A percentile compares a stretch with the other conserved stretches of the same genome.
Conservation (phyloP, 2,888 invertebrate genomes). For the Kryphioiulus occultus region DNA sequence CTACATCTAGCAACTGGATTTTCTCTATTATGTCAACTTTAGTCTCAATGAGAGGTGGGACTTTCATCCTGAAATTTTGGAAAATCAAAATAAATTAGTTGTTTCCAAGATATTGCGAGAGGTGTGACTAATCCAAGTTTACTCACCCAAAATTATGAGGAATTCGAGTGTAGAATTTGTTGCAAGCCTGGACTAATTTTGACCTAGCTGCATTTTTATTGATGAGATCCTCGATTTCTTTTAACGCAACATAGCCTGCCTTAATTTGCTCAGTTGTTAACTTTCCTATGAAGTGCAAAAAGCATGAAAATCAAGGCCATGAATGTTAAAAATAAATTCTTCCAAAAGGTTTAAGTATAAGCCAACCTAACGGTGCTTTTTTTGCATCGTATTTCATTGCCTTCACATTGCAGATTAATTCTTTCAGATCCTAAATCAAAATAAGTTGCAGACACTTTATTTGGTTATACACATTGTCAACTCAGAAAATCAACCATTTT, state of each 20-base stretch:
- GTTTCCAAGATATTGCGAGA: background rate
- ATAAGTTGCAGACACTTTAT: background rate
- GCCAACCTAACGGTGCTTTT: conserved; percentile 64
- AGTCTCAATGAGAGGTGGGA: conserved; percentile 64
- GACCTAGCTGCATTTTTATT: conserved; percentile 59
- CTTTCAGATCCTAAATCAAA: conserved; percentile 60
- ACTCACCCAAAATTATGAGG: conserved; percentile 68
- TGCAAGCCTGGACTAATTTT: conserved; percentile 63
- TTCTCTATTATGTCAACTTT: conserved; percentile 62
- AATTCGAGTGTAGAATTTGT: conserved; percentile 66
- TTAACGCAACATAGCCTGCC: conserved; percentile 64
- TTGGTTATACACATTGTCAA: no score
- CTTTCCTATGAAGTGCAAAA: conserved; percentile 61
- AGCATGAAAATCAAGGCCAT: conserved; percentile 8
- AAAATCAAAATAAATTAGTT: background rate
- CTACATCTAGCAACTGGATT: conserved; percentile 63
- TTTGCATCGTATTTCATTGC: conserved; percentile 66
- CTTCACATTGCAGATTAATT: conserved; percentile 64
- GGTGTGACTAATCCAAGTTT: background rate
- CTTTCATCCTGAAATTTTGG: conserved; percentile 62
- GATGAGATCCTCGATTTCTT: conserved; percentile 63
- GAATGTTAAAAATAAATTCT: background rate
- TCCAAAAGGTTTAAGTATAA: background rate
- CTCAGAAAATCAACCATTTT: background rate
- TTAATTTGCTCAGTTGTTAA: conserved; percentile 65